Conservation (phyloP, 1,140 invertebrate genomes). For the Rhagoletis zephyria region DNA sequence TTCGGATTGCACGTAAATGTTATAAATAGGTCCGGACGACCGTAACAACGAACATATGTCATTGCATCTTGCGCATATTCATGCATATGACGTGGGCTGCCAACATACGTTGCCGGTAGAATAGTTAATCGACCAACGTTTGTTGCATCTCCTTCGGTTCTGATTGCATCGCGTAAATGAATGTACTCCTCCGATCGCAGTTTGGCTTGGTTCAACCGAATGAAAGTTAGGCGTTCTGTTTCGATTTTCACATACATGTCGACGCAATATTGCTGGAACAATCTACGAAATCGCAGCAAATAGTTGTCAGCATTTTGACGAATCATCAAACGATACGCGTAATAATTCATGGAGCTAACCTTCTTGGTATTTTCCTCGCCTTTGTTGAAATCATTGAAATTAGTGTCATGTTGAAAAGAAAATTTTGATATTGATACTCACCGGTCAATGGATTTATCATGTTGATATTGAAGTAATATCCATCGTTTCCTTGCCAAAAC, state of each 20-base stretch:
- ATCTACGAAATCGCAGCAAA: constrained; percentile 66
- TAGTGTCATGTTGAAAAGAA: too few species aligned
- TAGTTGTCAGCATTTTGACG: constrained; percentile 68
- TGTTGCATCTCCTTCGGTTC: constrained; percentile 61
- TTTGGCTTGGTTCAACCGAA: constrained; percentile 71
- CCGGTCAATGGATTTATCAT: too few species aligned
- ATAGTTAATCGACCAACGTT: constrained; percentile 63
- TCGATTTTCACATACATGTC: too few species aligned
- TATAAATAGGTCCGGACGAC: too few species aligned
- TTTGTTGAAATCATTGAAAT: not conserved
- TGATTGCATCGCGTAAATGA: constrained; percentile 56
- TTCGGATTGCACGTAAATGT: too few species aligned
- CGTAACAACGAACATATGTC: constrained; percentile 64
- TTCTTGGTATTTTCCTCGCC: constrained; percentile 64
- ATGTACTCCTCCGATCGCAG: too few species aligned
- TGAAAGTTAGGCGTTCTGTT: constrained; percentile 70
- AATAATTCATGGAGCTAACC: constrained; percentile 71
- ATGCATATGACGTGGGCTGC: constrained; percentile 49
- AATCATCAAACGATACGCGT: constrained; percentile 72
- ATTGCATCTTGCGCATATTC: constrained; percentile 73
- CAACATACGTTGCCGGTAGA: too few species aligned
- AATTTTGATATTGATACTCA: too few species aligned
- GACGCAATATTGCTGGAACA: constrained; percentile 57
- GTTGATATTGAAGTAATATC: too few species aligned
- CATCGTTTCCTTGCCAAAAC: not conserved